A percentile compares a stretch with the other conserved stretches of the same genome.
Conservation (phyloP, 2,113 vertebrate species). For the Gavialis gangeticus region DNA sequence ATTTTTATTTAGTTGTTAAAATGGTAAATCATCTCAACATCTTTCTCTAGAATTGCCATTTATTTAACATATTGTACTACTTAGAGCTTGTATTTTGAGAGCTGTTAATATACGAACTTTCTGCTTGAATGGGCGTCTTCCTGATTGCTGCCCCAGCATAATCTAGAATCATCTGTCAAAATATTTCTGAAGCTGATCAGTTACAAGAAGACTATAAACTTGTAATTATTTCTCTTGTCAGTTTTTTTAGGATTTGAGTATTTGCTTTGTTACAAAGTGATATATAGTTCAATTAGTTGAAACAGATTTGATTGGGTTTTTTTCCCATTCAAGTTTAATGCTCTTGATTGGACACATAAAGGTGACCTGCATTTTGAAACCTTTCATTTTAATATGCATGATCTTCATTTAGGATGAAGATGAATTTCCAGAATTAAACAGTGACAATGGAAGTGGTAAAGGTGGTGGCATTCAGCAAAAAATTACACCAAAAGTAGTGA, state of each 20-base stretch:
- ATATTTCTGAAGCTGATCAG: no score
- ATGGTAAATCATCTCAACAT: background rate
- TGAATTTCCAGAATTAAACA: slow-evolving; percentile 90
- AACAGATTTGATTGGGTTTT: no score
- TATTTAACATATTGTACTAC: background rate
- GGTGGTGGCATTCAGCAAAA: slow-evolving; percentile 88
- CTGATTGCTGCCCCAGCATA: no score
- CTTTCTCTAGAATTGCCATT: background rate
- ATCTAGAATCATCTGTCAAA: no score
- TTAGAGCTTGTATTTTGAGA: background rate
- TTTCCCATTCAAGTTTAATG: background rate
- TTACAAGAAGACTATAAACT: no score
- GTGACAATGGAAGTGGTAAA: slow-evolving; percentile 84
- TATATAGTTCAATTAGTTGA: no score
- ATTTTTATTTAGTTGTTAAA: background rate
- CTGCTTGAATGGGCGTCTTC: background rate
- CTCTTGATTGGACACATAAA: background rate
- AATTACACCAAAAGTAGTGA: slow-evolving; percentile 91
- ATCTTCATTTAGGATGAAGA: slow-evolving; percentile 88
- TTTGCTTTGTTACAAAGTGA: no score
- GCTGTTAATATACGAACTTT: background rate
- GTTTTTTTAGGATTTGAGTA: no score
- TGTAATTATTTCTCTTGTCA: no score
- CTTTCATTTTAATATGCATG: background rate
- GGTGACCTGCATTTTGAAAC: background rate